These are phyloP conservation scores for Sinonovacula constricta DNA, from an alignment of 1,140 invertebrate genomes.

Conservation along the genomic window DNA sequence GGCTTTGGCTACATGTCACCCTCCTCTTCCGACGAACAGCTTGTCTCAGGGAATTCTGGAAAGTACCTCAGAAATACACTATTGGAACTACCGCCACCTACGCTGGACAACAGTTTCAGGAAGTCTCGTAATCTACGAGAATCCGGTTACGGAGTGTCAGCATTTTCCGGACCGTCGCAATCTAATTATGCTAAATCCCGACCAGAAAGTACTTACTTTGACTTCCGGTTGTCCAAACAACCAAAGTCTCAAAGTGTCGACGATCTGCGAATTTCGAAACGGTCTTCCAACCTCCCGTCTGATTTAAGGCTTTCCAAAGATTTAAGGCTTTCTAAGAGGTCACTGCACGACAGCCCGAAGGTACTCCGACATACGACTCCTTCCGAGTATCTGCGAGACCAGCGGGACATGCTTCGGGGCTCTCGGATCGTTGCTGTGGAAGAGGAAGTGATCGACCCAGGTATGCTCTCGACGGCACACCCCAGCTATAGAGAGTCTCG, in stretches of 20 bases:
- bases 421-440: neutral
- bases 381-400: neutral
- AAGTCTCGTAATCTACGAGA: too few relatives aligned
- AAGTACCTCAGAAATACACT: neutral
- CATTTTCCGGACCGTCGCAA: neutral
- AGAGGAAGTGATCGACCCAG: neutral
- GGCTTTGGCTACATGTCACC: neutral
- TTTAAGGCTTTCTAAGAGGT: neutral
- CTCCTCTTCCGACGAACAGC: neutral
- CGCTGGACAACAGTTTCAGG: neutral
- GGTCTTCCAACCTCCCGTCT: too few relatives aligned
- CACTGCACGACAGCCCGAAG: neutral
- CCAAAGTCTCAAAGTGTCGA: neutral
- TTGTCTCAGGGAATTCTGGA: neutral
- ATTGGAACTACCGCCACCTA: neutral
- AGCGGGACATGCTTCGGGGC: neutral
- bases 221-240: neutral
- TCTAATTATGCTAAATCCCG: neutral
- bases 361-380: neutral
- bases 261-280: neutral
- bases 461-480: neutral
- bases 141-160: neutral
- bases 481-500: neutral
- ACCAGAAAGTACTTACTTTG: neutral
- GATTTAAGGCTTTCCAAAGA: too few relatives aligned